Evolutionary conservation across 2,113 vertebrate species (phyloP).

Genomic region (Dipodomys ordii): DNA sequence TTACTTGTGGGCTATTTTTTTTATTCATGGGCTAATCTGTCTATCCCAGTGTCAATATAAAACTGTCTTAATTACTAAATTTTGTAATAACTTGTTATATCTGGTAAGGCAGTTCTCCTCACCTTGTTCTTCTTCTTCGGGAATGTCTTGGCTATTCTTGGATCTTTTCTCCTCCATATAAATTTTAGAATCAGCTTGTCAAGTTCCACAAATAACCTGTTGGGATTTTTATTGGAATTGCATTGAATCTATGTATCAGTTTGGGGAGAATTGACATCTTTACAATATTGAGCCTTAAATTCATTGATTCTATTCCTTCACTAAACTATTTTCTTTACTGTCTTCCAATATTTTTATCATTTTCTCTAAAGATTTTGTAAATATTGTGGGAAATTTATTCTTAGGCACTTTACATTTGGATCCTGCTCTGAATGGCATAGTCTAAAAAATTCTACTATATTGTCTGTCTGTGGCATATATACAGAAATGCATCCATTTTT

Average conservation of each 20-base stretch:
- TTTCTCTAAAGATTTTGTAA: slow-evolving; percentile 58
- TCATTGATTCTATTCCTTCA: slow-evolving; percentile 51
- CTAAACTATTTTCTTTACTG: slow-evolving; percentile 51
- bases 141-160: slow-evolving; percentile 83
- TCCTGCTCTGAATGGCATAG: slow-evolving; percentile 44
- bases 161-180: slow-evolving; percentile 82
- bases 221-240: slow-evolving; percentile 84
- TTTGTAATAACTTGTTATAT: slow-evolving; percentile 64
- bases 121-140: slow-evolving; percentile 83
- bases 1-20: slow-evolving; percentile 26
- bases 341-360: slow-evolving; percentile 51
- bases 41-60: slow-evolving; percentile 62
- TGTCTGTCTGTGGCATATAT: slow-evolving; percentile 22
- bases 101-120: slow-evolving; percentile 81
- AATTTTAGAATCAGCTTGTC: slow-evolving; percentile 84
- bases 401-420: slow-evolving; percentile 59
- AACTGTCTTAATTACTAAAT: slow-evolving; percentile 61
- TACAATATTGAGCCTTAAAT: slow-evolving; percentile 73
- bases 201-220: slow-evolving; percentile 84
- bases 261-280: slow-evolving; percentile 78
- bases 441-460: slow-evolving; percentile 37
- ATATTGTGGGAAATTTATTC: slow-evolving; percentile 63
- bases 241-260: slow-evolving; percentile 80
- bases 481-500: slow-evolving; percentile 60
- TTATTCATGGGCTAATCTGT: neutral